These are phyloP conservation scores for Neodiprion pinetum DNA, from an alignment of 1,140 invertebrate genomes.

Conservation along the genomic window DNA sequence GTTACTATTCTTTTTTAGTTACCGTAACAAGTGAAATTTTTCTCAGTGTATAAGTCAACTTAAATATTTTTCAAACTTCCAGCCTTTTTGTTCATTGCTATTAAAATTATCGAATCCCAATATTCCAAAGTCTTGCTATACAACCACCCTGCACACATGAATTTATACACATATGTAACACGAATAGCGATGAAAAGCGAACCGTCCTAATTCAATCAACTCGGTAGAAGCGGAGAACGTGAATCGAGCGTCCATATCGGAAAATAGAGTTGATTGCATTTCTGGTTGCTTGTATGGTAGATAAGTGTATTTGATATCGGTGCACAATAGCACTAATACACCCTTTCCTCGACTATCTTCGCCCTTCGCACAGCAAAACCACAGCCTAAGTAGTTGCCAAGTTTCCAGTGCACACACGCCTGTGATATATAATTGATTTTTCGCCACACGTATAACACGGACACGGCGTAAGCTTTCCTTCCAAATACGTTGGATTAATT, in stretches of 20 bases:
- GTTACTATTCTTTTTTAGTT: no score
- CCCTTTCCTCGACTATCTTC: background rate
- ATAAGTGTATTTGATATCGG: background rate
- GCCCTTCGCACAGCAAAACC: background rate
- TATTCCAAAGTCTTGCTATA: background rate
- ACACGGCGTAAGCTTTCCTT: no score
- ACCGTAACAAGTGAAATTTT: no score
- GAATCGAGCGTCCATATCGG: background rate
- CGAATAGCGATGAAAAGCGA: background rate
- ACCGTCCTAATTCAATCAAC: background rate
- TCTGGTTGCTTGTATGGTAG: background rate
- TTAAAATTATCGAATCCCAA: background rate
- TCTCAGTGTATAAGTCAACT: no score
- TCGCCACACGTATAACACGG: no score
- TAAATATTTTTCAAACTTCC: no score
- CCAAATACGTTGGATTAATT: no score
- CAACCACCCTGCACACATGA: background rate
- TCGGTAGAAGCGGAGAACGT: background rate
- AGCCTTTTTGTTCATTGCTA: no score
- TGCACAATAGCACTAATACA: background rate
- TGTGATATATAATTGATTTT: no score
- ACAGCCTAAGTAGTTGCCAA: background rate
- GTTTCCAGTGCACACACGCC: no score
- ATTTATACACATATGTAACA: background rate
- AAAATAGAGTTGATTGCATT: slow-evolving; percentile 4